These are phyloP conservation scores for Actenoides hombroni DNA, from an alignment of 2,113 vertebrate species.

Conservation along the genomic window DNA sequence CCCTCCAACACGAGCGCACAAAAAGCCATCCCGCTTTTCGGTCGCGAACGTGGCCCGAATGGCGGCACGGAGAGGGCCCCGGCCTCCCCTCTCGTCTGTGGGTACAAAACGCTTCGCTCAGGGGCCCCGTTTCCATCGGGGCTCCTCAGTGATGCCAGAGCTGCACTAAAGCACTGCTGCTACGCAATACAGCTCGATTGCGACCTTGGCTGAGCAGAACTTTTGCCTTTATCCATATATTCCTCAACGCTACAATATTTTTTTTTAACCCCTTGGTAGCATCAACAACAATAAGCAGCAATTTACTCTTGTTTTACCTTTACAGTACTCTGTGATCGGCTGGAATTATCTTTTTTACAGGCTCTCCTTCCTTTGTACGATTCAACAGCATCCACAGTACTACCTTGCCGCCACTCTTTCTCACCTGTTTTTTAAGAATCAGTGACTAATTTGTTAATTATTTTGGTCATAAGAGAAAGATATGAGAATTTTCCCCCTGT, in stretches of 20 bases:
- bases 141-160: neutral
- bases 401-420: neutral
- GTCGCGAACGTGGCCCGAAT: neutral
- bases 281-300: neutral
- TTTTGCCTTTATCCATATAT: neutral
- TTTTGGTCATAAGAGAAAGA: neutral
- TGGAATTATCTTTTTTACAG: neutral
- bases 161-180: neutral
- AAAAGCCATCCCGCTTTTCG: neutral
- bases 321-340: neutral
- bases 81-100: accelerated
- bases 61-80: too few relatives aligned
- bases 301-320: neutral
- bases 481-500: neutral
- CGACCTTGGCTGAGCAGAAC: neutral
- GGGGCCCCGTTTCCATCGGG: accelerated
- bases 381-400: neutral
- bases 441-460: neutral
- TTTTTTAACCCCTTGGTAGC: neutral
- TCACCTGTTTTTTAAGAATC: neutral
- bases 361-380: neutral
- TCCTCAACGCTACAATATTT: neutral
- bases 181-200: neutral
- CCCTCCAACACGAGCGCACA: too few relatives aligned
- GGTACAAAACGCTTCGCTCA: too few relatives aligned